Evolutionary conservation across 2,113 vertebrate species (phyloP).

Genomic region (Pomatostomus ruficeps): DNA sequence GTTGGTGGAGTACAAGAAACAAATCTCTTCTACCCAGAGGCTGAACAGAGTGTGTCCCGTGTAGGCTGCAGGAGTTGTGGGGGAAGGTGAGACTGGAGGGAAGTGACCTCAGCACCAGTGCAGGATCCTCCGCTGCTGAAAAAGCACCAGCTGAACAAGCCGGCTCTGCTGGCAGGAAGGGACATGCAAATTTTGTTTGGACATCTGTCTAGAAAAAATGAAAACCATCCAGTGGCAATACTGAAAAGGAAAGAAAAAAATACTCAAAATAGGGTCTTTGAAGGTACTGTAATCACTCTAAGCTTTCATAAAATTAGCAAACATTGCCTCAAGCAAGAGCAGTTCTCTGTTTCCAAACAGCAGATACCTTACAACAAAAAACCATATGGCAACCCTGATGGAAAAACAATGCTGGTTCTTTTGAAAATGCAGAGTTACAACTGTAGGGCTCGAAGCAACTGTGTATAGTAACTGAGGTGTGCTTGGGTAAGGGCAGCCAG

Average conservation of each 20-base stretch:
- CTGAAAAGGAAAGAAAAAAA: background rate
- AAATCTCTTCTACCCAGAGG: background rate
- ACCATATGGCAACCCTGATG: fast-evolving
- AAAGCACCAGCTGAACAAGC: background rate
- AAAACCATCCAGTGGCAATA: background rate
- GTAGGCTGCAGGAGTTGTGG: background rate
- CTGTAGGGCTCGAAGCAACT: background rate
- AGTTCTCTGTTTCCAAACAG: background rate
- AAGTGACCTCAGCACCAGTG: background rate
- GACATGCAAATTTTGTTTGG: background rate
- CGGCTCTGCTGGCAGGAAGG: background rate
- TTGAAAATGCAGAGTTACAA: background rate
- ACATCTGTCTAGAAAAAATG: background rate
- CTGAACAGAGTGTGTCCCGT: fast-evolving
- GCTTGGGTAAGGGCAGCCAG: background rate
- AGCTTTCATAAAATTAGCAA: background rate
- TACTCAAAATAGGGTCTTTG: background rate
- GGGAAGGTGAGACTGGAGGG: background rate
- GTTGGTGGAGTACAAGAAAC: background rate
- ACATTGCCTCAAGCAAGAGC: background rate
- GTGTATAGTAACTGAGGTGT: background rate
- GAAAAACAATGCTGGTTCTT: background rate
- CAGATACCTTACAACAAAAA: background rate
- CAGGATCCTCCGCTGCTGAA: background rate
- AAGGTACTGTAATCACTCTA: background rate